Evolutionary conservation across 2,797 vertebrate genomes (phyloP).

Genomic region (Alectoris magna): DNA sequence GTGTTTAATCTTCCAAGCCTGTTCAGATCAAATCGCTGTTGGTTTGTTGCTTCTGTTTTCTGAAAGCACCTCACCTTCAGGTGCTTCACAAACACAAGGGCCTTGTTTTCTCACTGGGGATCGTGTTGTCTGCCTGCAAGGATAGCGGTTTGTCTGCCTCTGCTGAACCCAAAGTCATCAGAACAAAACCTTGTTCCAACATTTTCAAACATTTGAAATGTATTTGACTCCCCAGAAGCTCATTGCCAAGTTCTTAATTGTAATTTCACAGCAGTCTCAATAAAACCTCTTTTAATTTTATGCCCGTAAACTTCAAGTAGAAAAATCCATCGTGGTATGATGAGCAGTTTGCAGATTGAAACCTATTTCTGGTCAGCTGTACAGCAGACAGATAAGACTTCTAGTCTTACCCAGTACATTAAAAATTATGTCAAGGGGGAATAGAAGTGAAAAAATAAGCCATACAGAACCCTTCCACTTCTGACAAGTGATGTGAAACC

Average conservation of each 20-base stretch:
- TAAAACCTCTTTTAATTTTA: neutral
- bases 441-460: neutral
- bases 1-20: neutral
- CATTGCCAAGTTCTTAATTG: neutral
- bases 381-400: neutral
- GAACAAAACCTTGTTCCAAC: neutral
- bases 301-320: neutral
- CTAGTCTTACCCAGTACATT: neutral
- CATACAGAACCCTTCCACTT: neutral
- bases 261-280: neutral
- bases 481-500: neutral
- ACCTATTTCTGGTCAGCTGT: neutral
- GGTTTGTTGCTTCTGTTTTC: neutral
- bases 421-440: neutral
- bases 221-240: neutral
- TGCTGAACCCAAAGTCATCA: neutral
- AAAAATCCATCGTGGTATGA: neutral
- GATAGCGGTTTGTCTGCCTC: neutral
- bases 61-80: neutral
- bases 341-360: neutral
- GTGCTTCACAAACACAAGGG: neutral
- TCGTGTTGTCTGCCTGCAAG: neutral
- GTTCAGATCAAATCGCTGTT: rapidly evolving
- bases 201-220: neutral
- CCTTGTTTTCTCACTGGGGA: neutral